phyloP scores from a whole-genome alignment of 2,797 vertebrate genomes.

The Chelon auratus region DNA sequence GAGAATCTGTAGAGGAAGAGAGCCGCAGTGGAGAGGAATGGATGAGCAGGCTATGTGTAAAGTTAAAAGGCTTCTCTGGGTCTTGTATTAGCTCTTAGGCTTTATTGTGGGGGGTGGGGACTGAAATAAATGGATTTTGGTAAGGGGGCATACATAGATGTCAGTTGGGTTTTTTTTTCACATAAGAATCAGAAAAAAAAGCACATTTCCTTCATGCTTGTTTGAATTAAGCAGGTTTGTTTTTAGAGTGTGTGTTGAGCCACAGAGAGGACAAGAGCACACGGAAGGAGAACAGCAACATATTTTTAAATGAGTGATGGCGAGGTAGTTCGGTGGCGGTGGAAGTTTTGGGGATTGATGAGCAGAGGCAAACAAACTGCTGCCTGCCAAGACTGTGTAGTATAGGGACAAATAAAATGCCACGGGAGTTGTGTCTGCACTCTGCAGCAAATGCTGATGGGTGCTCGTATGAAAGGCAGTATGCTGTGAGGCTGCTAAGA shows the following conservation, averaged over 20 bases:
- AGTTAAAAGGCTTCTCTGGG: slow-evolving; percentile 71
- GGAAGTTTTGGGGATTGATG: slow-evolving; percentile 38
- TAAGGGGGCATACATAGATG: slow-evolving; percentile 49
- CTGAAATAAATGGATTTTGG: slow-evolving; percentile 75
- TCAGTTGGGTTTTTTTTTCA: slow-evolving; percentile 54
- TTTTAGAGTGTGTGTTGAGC: slow-evolving; percentile 18
- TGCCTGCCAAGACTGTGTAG: slow-evolving; percentile 46
- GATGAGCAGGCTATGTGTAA: slow-evolving; percentile 52
- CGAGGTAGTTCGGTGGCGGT: slow-evolving; percentile 16
- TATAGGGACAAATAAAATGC: slow-evolving; percentile 59
- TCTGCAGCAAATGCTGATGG: slow-evolving; percentile 68
- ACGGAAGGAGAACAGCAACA: slow-evolving; percentile 15
- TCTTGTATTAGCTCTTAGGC: slow-evolving; percentile 64
- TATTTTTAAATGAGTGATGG: slow-evolving; percentile 30
- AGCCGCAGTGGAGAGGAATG: slow-evolving; percentile 36
- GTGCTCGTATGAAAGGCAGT: slow-evolving; percentile 48
- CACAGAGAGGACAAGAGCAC: not conserved
- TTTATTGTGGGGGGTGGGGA: slow-evolving; percentile 49
- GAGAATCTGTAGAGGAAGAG: slow-evolving; percentile 40
- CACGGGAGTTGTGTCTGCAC: slow-evolving; percentile 47
- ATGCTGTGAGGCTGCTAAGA: slow-evolving; percentile 43
- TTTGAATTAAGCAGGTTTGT: slow-evolving; percentile 46
- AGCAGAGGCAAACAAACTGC: slow-evolving; percentile 13
- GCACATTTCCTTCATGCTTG: slow-evolving; percentile 43
- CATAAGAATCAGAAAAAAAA: slow-evolving; percentile 49